These are phyloP conservation scores for Phaonia tiefii DNA, from an alignment of 2,888 invertebrate genomes.

Conservation along the genomic window DNA sequence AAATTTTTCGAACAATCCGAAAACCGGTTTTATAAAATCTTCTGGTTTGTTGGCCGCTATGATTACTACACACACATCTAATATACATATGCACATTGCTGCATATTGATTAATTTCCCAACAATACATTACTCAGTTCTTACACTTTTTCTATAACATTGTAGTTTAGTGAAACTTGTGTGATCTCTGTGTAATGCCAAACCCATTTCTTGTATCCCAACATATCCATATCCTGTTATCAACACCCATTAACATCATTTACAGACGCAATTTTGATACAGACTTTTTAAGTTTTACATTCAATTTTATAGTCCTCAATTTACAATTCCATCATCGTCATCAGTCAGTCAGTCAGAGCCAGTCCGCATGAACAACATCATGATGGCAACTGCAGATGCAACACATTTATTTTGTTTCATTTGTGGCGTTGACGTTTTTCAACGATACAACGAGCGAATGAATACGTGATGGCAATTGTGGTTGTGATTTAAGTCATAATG, in stretches of 20 bases:
- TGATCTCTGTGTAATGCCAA: slow-evolving; percentile 7
- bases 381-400: slow-evolving; percentile 12
- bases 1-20: too few species aligned
- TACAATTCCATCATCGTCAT: neutral
- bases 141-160: too few species aligned
- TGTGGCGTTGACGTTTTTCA: slow-evolving; percentile 37
- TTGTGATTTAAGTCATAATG: slow-evolving; percentile 26
- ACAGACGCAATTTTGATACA: neutral
- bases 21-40: too few species aligned
- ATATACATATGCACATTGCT: too few species aligned
- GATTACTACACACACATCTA: too few species aligned
- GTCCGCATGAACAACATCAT: neutral
- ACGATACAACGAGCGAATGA: slow-evolving; percentile 2
- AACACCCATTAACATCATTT: slow-evolving; percentile 34
- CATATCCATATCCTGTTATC: slow-evolving; percentile 37
- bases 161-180: too few species aligned
- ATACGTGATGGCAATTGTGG: neutral
- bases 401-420: slow-evolving; percentile 3
- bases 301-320: neutral
- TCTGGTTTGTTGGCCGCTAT: too few species aligned
- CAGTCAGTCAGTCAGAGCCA: too few species aligned
- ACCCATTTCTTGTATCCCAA: slow-evolving; percentile 24
- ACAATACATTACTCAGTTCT: too few species aligned
- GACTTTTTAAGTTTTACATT: too few species aligned
- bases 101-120: too few species aligned